A percentile compares a stretch with the other conserved stretches of the same genome.
phyloP scores from a whole-genome alignment of 2,797 vertebrate genomes.

The Mus spretus region DNA sequence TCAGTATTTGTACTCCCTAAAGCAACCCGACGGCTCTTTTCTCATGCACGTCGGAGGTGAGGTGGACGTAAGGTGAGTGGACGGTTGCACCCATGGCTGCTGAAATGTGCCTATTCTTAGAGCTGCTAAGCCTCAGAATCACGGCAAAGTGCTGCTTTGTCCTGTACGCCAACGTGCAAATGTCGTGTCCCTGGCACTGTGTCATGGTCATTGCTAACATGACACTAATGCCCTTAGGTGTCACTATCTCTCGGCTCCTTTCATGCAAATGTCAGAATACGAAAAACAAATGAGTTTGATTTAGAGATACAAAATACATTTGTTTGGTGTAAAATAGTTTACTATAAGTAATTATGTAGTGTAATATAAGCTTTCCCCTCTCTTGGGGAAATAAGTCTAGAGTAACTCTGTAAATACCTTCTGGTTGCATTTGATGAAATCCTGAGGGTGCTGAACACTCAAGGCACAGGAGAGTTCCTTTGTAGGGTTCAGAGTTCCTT shows the following conservation, averaged over 20 bases:
- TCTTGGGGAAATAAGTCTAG: background rate
- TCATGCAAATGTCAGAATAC: constrained; percentile 17
- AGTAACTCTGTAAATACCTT: constrained; percentile 1
- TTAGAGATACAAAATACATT: constrained; percentile 54
- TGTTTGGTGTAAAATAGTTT: constrained; percentile 1
- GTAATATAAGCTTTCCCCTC: background rate
- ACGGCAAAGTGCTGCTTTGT: background rate
- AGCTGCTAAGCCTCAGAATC: background rate
- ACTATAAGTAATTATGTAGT: background rate
- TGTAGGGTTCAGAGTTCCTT: background rate
- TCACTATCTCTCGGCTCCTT: constrained; percentile 6
- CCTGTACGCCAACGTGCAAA: background rate
- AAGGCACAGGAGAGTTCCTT: background rate
- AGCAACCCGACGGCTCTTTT: constrained; percentile 97
- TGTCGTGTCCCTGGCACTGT: background rate
- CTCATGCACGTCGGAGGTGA: constrained; percentile 98
- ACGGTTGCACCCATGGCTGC: constrained; percentile 7
- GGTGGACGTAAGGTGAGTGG: constrained; percentile 96
- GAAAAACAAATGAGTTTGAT: constrained; percentile 54
- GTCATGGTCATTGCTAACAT: background rate
- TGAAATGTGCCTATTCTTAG: background rate
- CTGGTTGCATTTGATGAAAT: constrained; percentile 16
- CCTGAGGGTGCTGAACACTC: background rate
- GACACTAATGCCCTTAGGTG: background rate
- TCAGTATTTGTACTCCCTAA: constrained; percentile 94